phyloP scores from a whole-genome alignment of 2,797 vertebrate genomes.

The Urosaurus nigricauda region DNA sequence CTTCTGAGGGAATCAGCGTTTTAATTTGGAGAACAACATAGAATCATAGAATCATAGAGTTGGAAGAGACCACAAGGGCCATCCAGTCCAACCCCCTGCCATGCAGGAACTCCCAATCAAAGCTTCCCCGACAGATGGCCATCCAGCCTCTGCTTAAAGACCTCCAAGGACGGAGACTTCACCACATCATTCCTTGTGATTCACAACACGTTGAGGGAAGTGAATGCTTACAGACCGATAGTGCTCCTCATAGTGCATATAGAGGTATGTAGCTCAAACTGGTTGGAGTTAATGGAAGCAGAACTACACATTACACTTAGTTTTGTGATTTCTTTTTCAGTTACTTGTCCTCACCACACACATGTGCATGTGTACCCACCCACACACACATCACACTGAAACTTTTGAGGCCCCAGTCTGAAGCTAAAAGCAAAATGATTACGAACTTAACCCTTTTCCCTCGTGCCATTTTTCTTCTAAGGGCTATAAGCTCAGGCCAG shows the following conservation, averaged over 20 bases:
- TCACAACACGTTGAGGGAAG: not conserved
- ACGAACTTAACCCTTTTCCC: not conserved
- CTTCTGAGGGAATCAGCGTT: not conserved
- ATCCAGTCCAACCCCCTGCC: no score
- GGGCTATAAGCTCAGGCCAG: not conserved
- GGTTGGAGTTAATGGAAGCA: not conserved
- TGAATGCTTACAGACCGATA: not conserved
- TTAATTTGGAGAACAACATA: not conserved
- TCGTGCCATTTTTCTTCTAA: not conserved
- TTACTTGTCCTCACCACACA: not conserved
- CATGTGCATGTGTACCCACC: no score
- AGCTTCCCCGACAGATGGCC: no score
- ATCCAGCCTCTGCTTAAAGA: no score
- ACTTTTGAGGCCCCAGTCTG: no score
- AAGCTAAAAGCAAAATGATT: no score
- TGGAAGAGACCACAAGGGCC: no score
- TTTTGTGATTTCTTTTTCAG: not conserved
- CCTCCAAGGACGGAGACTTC: no score
- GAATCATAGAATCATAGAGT: no score
- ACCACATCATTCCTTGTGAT: not conserved
- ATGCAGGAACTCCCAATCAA: no score
- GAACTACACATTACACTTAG: not conserved
- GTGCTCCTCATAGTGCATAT: not conserved
- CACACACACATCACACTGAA: no score
- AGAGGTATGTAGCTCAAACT: not conserved